These are phyloP conservation scores for Psammodynastes pulverulentus DNA, from an alignment of 2,113 vertebrate genomes.

Conservation along the genomic window DNA sequence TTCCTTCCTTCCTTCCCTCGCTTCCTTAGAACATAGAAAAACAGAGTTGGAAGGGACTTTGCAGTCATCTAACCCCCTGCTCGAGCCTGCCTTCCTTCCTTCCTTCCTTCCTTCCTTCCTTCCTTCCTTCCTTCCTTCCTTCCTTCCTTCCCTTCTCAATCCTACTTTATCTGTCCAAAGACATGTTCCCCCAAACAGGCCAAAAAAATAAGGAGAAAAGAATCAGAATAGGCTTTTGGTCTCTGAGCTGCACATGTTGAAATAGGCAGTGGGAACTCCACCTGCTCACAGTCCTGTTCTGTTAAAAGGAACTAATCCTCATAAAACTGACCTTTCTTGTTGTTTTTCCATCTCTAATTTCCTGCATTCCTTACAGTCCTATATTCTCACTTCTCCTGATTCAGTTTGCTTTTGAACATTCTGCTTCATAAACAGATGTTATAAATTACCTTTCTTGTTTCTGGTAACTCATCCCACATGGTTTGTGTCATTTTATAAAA, in stretches of 20 bases:
- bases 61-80: too few relatives aligned
- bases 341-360: conserved; percentile 43
- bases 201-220: neutral
- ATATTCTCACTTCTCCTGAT: conserved; percentile 64
- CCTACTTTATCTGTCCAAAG: conserved; percentile 14
- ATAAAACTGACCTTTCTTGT: conserved; percentile 53
- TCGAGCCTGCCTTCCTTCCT: too few relatives aligned
- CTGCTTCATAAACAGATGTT: conserved; percentile 65
- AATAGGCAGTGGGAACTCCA: conserved; percentile 59
- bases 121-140: neutral
- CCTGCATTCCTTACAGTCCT: conserved; percentile 55
- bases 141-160: neutral
- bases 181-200: neutral
- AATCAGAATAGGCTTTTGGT: conserved; percentile 30
- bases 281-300: conserved; percentile 62
- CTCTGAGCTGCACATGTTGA: conserved; percentile 37
- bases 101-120: too few relatives aligned
- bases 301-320: conserved; percentile 66
- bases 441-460: conserved; percentile 69
- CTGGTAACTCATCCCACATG: conserved; percentile 68
- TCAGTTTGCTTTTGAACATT: conserved; percentile 58
- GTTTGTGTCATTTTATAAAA: conserved; percentile 62
- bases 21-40: too few relatives aligned
- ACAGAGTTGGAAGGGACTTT: too few relatives aligned
- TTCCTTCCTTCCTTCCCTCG: too few relatives aligned